A percentile compares a stretch with the other conserved stretches of the same genome.
Evolutionary conservation across 2,797 vertebrate genomes (phyloP).

Genomic region (Dipus sagitta): DNA sequence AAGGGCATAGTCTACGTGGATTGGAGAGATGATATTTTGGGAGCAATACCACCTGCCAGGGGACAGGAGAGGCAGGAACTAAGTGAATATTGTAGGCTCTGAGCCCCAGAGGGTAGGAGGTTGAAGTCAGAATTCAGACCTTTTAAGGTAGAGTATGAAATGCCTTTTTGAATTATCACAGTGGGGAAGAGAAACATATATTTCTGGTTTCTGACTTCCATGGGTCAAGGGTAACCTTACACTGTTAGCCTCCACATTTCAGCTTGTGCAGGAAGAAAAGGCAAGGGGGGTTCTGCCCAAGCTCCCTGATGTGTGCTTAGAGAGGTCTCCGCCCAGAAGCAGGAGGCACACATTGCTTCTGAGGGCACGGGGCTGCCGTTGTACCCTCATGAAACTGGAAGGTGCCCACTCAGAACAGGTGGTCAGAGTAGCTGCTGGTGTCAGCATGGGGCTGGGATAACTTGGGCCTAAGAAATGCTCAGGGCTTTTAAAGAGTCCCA

Average conservation of each 20-base stretch:
- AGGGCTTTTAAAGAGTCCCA: neutral
- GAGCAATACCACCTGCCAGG: too few species aligned
- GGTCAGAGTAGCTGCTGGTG: too few species aligned
- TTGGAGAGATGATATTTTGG: neutral
- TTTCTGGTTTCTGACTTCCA: rapidly evolving
- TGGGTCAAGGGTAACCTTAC: too few species aligned
- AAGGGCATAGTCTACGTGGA: too few species aligned
- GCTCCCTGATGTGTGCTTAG: neutral
- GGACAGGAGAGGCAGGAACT: neutral
- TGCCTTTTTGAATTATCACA: neutral
- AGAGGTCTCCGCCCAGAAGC: neutral
- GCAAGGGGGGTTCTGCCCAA: neutral
- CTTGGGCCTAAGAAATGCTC: too few species aligned
- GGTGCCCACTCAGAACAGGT: neutral
- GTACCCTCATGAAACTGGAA: neutral
- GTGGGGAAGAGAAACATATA: neutral
- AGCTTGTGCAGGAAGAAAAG: neutral
- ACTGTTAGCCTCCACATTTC: neutral
- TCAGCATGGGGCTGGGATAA: neutral
- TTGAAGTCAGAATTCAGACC: neutral
- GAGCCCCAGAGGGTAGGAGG: too few species aligned
- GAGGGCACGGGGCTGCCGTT: neutral
- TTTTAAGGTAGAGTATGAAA: neutral
- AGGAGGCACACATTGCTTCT: neutral
- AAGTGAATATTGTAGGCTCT: neutral